Percentiles rank a stretch among this genome's conserved stretches.
These are phyloP conservation scores for Oryctes rhinoceros DNA, from an alignment of 1,140 invertebrate genomes.

Conservation along the genomic window DNA sequence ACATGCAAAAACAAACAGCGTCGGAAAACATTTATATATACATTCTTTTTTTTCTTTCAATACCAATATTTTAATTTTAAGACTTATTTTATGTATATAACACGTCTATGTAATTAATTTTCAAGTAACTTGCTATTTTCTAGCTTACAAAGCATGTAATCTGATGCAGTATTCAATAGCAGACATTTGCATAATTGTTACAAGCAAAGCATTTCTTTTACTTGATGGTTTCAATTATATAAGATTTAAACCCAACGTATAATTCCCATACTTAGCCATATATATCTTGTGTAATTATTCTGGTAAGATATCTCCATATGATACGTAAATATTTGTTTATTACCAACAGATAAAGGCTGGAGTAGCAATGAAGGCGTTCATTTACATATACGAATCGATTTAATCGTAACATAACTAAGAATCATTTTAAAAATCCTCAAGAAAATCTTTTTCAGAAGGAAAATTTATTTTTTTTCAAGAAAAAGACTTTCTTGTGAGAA, in stretches of 20 bases:
- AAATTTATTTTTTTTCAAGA: no score
- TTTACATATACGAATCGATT: not conserved
- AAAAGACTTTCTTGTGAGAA: not conserved
- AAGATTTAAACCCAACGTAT: not conserved
- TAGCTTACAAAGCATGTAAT: constrained; percentile 44
- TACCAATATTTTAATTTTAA: constrained; percentile 7
- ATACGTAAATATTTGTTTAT: not conserved
- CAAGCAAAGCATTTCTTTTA: constrained; percentile 18
- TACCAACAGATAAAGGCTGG: not conserved
- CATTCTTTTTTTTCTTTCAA: not conserved
- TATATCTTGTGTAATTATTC: not conserved
- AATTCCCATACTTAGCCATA: not conserved
- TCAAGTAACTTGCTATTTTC: constrained; percentile 28
- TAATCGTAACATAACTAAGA: no score
- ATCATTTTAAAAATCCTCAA: no score
- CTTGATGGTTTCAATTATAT: not conserved
- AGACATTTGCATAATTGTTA: constrained; percentile 18
- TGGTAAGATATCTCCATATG: not conserved
- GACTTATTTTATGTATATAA: constrained; percentile 3
- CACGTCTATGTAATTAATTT: constrained; percentile 32
- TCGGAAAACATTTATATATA: not conserved
- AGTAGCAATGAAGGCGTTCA: not conserved
- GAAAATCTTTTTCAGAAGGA: no score
- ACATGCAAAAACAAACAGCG: not conserved
- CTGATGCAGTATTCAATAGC: constrained; percentile 33